These are phyloP conservation scores for Numenius phaeopus DNA, from an alignment of 2,797 vertebrate species.

Conservation along the genomic window DNA sequence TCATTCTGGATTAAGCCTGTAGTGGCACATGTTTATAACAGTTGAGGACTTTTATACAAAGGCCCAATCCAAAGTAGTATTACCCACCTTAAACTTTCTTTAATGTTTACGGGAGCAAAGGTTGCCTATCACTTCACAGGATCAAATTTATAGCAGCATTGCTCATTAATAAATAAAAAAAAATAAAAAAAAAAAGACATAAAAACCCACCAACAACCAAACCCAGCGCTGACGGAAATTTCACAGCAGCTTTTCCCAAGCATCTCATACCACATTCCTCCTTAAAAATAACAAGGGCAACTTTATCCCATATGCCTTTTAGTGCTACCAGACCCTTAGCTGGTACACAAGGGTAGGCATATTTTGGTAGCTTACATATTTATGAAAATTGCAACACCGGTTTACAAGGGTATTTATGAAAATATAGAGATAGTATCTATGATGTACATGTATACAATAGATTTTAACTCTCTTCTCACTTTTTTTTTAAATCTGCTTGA, in stretches of 20 bases:
- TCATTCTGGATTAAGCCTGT: slow-evolving; percentile 27
- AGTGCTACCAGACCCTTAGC: not conserved
- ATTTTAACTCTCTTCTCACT: not conserved
- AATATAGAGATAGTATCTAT: not conserved
- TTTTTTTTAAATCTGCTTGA: not conserved
- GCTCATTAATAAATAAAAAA: not conserved
- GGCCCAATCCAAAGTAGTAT: not conserved
- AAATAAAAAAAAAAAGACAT: not conserved
- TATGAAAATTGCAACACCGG: not conserved
- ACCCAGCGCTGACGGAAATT: not conserved
- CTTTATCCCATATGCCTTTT: not conserved
- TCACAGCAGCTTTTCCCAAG: not conserved
- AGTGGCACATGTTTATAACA: not conserved
- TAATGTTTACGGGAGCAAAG: not conserved
- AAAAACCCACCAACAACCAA: not conserved
- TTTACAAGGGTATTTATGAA: not conserved
- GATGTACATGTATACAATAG: not conserved
- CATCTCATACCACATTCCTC: not conserved
- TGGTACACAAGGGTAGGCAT: not conserved
- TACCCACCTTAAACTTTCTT: slow-evolving; percentile 14
- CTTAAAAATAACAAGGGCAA: not conserved
- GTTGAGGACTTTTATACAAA: not conserved
- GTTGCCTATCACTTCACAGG: not conserved
- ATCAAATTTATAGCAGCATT: not conserved
- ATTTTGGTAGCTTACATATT: not conserved